Evolutionary conservation across 2,797 vertebrate species (phyloP), one percentile per base, ranked within the genome.

Genomic region (Kryptopterus vitreolus): DNA sequence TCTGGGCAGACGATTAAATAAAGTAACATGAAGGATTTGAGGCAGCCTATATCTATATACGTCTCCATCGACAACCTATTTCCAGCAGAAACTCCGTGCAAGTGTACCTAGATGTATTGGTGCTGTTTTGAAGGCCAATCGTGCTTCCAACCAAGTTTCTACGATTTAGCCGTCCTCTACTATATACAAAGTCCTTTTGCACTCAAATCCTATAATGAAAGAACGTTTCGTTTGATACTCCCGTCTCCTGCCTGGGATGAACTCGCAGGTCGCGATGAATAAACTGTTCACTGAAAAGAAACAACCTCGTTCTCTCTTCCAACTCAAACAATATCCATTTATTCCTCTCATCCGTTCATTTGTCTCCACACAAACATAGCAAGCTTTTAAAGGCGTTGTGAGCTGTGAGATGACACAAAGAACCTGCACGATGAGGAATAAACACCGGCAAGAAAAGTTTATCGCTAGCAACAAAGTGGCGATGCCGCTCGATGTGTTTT

Each of bases 361-460:
- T 52, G 20, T 61, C 9, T 24, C n/a, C 26, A 74, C 29, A 79
- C 43, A 72, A n/a, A 59, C 50, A 57, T 55, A 74, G 20, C 43
- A 66, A 13, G 7, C 15, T 68, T 46, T 16, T 22, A 16, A 16
- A 46, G n/a, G 15, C 15, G 0, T 20, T 10, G 9, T 29, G 53
- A 73, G 57, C 79, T 68, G 8, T 78, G 16, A 48, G n/a, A 9
- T 48, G 38, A 18, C 46, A 69, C 38, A 4, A n/a, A n/a, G 24
- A 69, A 18, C 8, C 35, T 74, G 31, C 15, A 48, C 52, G 69
- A 82, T 61, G 10, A 55, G 43, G 68, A 66, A 26, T 82, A 82
- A 82, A 66, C 75, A 70, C 33, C 10, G 55, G 18, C 53, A 74
- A 15, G 66, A 78, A 65, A 65, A 18, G 33, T n/a, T n/a, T 29